Percentiles rank a stretch among this genome's conserved stretches.
Conservation (phyloP, 2,888 invertebrate species). For the Calameuta filiformis region DNA sequence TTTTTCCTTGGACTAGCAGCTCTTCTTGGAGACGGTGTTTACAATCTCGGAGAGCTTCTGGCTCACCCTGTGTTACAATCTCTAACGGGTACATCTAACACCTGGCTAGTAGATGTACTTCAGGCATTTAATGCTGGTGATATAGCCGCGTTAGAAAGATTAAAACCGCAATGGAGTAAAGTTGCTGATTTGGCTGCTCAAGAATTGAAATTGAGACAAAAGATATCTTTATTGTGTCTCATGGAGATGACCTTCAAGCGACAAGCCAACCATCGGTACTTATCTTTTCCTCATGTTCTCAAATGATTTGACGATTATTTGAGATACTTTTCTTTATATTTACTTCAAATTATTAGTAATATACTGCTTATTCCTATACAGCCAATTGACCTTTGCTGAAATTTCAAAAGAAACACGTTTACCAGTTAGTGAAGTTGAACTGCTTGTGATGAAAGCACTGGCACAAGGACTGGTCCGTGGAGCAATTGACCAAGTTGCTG, state of each 20-base stretch:
- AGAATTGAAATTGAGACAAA: slow-evolving; percentile 85
- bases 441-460: slow-evolving; percentile 97
- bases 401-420: slow-evolving; percentile 89
- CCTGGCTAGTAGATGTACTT: slow-evolving; percentile 89
- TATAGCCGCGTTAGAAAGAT: slow-evolving; percentile 75
- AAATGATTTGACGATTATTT: slow-evolving; percentile 6
- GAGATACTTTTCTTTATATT: background rate
- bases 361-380: slow-evolving; percentile 30
- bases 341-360: background rate
- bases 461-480: slow-evolving; percentile 94
- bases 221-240: slow-evolving; percentile 93
- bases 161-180: slow-evolving; percentile 80
- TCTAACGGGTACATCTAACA: slow-evolving; percentile 81
- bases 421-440: slow-evolving; percentile 88
- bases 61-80: slow-evolving; percentile 94
- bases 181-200: slow-evolving; percentile 87
- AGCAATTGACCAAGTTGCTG: slow-evolving; percentile 91
- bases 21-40: slow-evolving; percentile 92
- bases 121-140: slow-evolving; percentile 90
- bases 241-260: slow-evolving; percentile 99
- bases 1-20: slow-evolving; percentile 94
- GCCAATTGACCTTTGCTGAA: slow-evolving; percentile 88
- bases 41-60: slow-evolving; percentile 95
- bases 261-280: slow-evolving; percentile 81
- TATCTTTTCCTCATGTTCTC: slow-evolving; percentile 6